These are phyloP conservation scores for Odontothrips loti DNA, from an alignment of 2,888 invertebrate genomes.

Conservation along the genomic window DNA sequence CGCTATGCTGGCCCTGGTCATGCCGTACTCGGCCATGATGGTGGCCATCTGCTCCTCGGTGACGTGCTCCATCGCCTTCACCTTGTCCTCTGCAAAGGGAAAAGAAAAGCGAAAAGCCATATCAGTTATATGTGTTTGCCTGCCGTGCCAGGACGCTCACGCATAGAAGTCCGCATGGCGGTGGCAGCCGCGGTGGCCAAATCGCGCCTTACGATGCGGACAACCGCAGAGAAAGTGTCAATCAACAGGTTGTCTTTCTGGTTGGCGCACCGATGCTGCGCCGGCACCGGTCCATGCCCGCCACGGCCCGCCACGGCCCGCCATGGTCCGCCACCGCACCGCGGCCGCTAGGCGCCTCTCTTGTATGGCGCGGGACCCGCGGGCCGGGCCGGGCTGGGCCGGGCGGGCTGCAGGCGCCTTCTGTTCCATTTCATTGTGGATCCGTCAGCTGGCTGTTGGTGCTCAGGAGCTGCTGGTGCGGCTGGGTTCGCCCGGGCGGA, in stretches of 20 bases:
- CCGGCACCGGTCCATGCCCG: too few relatives aligned
- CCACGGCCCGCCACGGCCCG: too few relatives aligned
- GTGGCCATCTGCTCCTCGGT: neutral
- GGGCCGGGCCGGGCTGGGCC: too few relatives aligned
- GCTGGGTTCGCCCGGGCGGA: too few relatives aligned
- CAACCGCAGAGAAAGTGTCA: neutral
- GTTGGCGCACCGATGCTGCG: too few relatives aligned
- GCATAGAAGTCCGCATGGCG: neutral
- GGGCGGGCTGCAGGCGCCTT: too few relatives aligned
- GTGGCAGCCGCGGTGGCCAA: neutral
- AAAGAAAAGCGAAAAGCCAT: neutral
- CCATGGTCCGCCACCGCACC: too few relatives aligned
- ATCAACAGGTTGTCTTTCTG: neutral
- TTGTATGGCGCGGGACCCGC: too few relatives aligned
- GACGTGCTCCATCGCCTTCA: neutral
- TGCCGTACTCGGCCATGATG: constrained; percentile 11
- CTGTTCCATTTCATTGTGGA: too few relatives aligned
- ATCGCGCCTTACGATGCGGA: neutral
- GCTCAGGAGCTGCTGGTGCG: too few relatives aligned
- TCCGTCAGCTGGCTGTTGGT: too few relatives aligned
- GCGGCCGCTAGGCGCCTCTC: too few relatives aligned
- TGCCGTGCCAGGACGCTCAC: neutral
- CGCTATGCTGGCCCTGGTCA: neutral
- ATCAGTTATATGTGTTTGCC: neutral
- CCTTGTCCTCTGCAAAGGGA: neutral